Percentiles rank a stretch among this genome's conserved stretches.
Conservation (phyloP, 2,888 invertebrate species). For the Germaria angustata region DNA sequence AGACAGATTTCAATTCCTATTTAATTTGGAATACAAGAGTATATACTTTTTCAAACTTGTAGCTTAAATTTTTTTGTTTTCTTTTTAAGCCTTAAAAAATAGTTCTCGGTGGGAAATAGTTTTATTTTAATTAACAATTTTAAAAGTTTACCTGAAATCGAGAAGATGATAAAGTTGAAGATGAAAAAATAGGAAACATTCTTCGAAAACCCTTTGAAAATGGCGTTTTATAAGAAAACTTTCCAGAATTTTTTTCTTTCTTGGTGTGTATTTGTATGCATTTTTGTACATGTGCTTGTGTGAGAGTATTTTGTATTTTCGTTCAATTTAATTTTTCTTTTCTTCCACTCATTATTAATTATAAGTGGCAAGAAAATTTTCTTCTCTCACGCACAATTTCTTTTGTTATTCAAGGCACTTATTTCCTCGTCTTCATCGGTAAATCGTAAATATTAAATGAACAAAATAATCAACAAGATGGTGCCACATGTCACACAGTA, state of each 20-base stretch:
- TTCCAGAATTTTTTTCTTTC: neutral
- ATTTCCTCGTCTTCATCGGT: conserved; percentile 8
- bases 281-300: too few relatives aligned
- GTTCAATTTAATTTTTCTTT: neutral
- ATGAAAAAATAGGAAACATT: neutral
- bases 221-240: conserved; percentile 8
- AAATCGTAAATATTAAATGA: neutral
- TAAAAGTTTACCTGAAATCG: conserved; percentile 5
- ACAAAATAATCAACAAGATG: too few relatives aligned
- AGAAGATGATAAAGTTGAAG: neutral
- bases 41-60: too few relatives aligned
- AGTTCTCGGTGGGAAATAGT: too few relatives aligned
- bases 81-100: too few relatives aligned
- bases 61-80: too few relatives aligned
- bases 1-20: too few relatives aligned
- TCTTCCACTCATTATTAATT: conserved; percentile 41
- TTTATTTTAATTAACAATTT: conserved; percentile 43
- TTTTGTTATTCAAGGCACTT: conserved; percentile 15
- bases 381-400: conserved; percentile 1
- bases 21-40: too few relatives aligned
- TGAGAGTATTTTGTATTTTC: neutral
- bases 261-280: neutral
- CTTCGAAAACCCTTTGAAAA: neutral
- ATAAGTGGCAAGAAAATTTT: conserved; percentile 41
- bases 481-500: too few relatives aligned